Evolutionary conservation across 2,113 vertebrate species (phyloP).

Genomic region (Forbesichthys papilliferus): DNA sequence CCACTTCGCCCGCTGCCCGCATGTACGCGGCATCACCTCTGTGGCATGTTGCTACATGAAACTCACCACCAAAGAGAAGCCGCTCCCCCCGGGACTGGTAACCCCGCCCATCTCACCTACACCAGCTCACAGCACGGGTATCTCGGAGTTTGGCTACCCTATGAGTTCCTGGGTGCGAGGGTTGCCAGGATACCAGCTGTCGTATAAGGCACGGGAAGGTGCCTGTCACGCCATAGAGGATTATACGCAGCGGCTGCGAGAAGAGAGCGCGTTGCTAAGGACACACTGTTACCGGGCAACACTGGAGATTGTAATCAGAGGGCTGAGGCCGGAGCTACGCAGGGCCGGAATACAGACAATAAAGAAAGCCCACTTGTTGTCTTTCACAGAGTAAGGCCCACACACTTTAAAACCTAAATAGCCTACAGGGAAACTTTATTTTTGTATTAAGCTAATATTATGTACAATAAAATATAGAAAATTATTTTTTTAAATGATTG

Average conservation of each 20-base stretch:
- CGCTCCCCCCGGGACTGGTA: constrained; percentile 46
- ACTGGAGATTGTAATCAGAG: constrained; percentile 84
- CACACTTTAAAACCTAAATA: background rate
- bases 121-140: rapidly evolving
- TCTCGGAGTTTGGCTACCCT: constrained; percentile 78
- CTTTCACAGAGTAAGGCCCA: constrained; percentile 84
- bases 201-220: constrained; percentile 87
- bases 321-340: constrained; percentile 64
- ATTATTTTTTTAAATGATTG: no score
- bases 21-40: constrained; percentile 80
- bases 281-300: constrained; percentile 86
- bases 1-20: constrained; percentile 81
- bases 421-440: no score
- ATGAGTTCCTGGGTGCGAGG: constrained; percentile 81
- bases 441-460: no score
- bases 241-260: constrained; percentile 71
- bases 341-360: constrained; percentile 84
- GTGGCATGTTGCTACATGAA: constrained; percentile 97
- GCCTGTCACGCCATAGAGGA: constrained; percentile 91
- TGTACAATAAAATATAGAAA: no score
- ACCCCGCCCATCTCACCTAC: constrained; percentile 1
- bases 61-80: constrained; percentile 74
- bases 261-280: constrained; percentile 63
- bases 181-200: constrained; percentile 77
- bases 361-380: constrained; percentile 79